Evolutionary conservation across 1,140 invertebrate genomes (phyloP), one percentile per base, ranked within the genome.

Genomic region (Aphidius gifuensis): DNA sequence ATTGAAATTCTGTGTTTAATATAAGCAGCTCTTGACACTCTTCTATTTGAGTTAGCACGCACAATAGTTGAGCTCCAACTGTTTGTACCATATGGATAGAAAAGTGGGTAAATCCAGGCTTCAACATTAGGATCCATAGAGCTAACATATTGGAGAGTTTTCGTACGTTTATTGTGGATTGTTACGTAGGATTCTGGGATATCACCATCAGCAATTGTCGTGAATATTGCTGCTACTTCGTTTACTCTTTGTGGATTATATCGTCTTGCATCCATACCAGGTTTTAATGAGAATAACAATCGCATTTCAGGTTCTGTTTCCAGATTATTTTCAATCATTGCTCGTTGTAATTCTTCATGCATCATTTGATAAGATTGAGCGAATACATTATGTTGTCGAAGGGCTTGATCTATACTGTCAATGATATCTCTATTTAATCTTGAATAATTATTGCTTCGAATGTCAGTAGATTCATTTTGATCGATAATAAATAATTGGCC

Each of bases 401-500:
- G 38, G 6, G 45, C 49, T n/a, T 9, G 9, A 11, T 62, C 61
- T 50, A 62, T 16, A 43, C 9, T 40, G 21, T 43, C n/a, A 5
- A 57, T 11, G 1, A 62, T 8, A 9, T 57, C 61, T 23, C 32
- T 11, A 62, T 62, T 11, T 2, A 51, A 23, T 49, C 11, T n/a
- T 11, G 6, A 48, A 42, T 38, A 16, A 7, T 8, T 5, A 6
- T 23, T 16, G 5, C 3, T 7, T 6, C 21, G 45, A 8, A 38
- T 8, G n/a, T 62, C 9, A 6, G 40, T 23, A 8, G 54, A 54
- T 57, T 55, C 61, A 56, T 42, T 16, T 6, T 11, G 16, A 50
- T 56, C 61, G 4, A 62, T 16, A 40, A 62, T 62, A 47, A 62
- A 62, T 23, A 62, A 39, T 57, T 62, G 54, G 5, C 61, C 61